Base-by-base conservation (phyloP, 2,797 vertebrate species). In the Otus scops region DNA sequence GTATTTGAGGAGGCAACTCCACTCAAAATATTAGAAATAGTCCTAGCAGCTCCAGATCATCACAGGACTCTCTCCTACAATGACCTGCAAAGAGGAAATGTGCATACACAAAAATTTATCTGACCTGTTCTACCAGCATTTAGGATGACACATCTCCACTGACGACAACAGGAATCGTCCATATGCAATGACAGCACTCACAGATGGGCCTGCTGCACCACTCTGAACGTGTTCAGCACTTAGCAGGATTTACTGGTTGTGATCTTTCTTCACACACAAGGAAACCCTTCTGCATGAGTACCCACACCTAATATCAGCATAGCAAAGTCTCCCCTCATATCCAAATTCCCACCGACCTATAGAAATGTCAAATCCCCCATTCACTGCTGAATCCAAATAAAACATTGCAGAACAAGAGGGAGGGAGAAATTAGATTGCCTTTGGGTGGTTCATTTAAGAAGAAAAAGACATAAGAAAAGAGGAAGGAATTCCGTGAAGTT, bases 221-320 rank as follows among this genome's bases (percentile, higher is more conserved):
- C 22, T 23, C 47, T 19, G 18, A 57, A 27, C 38, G 4, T 0
- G 4, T 6, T 24, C 79, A 53, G 43, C 23, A 32, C 70, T n/a
- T 19, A 22, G 50, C 61, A 65, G 54, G 32, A 63, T 69, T 69
- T 38, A 7, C 43, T 27, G 59, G 6, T 14, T 91, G 51, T 2
- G 11, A 28, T n/a, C n/a, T 36, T 41, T 27, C 54, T 48, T 11
- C 48, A 11, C 28, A 11, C 28, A 21, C 20, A 21, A 22, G 54
- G n/a, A 70, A 69, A 32, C 15, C 41, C 45, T 64, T 27, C 57
- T 34, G 45, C 65, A 27, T 0, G 22, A 85, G 45, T 4, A 41
- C 19, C 69, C 15, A 10, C 59, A 24, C 9, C 69, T 39, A 47
- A 0, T 0, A 13, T 0, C 65, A 60, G 64, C 38, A 11, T 0